phyloP scores from a whole-genome alignment of 2,113 vertebrate genomes.

The Entelurus aequoreus region DNA sequence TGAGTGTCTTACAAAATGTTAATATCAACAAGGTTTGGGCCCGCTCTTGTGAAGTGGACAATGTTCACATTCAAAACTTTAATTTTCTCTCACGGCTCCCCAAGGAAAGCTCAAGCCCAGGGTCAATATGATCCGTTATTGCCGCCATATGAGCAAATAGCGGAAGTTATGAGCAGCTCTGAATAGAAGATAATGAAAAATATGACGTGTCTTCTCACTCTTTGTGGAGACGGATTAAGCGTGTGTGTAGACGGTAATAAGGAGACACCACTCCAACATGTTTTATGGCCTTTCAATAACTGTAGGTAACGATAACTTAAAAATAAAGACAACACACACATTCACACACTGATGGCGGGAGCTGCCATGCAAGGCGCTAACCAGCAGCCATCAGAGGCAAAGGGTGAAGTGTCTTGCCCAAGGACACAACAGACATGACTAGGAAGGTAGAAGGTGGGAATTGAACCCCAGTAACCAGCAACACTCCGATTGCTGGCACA shows the following conservation, averaged over 20 bases:
- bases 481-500: too few relatives aligned
- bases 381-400: too few relatives aligned
- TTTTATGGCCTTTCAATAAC: neutral
- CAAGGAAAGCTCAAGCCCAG: neutral
- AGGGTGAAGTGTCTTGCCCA: too few relatives aligned
- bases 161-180: neutral
- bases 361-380: too few relatives aligned
- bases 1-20: neutral
- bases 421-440: too few relatives aligned
- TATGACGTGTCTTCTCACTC: neutral
- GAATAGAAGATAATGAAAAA: neutral
- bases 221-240: neutral
- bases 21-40: neutral
- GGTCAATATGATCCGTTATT: neutral
- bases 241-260: neutral
- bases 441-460: too few relatives aligned
- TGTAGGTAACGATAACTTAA: neutral
- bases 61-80: neutral
- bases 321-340: too few relatives aligned
- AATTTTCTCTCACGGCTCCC: neutral
- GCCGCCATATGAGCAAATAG: neutral
- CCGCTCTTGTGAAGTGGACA: constrained; percentile 4
- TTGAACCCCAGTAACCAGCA: too few relatives aligned
- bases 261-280: neutral
- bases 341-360: too few relatives aligned